Base-by-base conservation (phyloP, 2,113 vertebrate genomes). In the Thermophis baileyi region DNA sequence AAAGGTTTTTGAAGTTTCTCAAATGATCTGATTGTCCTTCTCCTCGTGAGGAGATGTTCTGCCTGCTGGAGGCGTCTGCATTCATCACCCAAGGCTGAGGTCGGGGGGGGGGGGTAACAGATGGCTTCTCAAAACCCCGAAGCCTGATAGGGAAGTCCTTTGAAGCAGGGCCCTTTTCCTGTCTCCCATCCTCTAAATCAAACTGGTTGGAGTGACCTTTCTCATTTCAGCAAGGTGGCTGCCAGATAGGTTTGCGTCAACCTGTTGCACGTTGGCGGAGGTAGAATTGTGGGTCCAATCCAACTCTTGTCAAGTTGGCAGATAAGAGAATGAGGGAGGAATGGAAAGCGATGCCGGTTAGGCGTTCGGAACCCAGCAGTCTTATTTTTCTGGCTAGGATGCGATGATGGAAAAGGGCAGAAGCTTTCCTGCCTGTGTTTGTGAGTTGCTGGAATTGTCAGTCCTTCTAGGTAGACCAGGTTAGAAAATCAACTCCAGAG, bases 161-260 rank as follows among this genome's bases (percentile, higher is more conserved):
- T 18, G 40, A 22, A 35, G 40, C 6, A 8, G 51, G 4, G 60
- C 12, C 51, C 40, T 20, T 20, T 40, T 9, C 9, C 63, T 85
- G 94, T 93, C 93, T 88, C 86, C 85, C 44, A 91, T 92, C 94
- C 93, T 91, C 93, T 96, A 94, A 96, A 96, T 95, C 94, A 89
- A 95, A 89, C 47, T 12, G 89, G n/a, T 95, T 93, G 93, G 91
- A 93, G 51, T 91, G 57, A 94, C 86, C 87, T 91, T 91, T 95
- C 86, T 94, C 93, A 93, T 94, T 96, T 94, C 96, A 95, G 93
- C 94, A 95, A 95, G 95, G 94, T 94, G 93, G 87, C 94, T 94
- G 95, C 96, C 95, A 96, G 95, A 49, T 95, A 95, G 96, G 87
- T 95, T 93, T 85, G 63, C 44, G 60, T 44, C 51, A 94, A 95